These are phyloP conservation scores for Gephyroberyx darwinii DNA, from an alignment of 2,797 vertebrate genomes.

Conservation along the genomic window DNA sequence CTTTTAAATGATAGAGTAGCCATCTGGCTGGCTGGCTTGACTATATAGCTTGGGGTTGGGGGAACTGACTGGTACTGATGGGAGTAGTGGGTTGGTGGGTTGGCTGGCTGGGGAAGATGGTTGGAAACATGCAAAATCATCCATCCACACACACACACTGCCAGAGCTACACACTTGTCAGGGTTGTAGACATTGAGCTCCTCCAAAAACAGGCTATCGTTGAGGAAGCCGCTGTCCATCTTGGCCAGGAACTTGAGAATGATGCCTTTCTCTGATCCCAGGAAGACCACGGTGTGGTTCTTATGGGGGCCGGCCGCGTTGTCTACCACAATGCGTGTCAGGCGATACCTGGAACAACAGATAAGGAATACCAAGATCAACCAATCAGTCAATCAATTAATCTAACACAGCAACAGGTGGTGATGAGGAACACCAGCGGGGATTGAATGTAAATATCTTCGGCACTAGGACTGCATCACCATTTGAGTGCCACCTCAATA, in stretches of 20 bases:
- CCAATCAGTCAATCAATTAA: constrained; percentile 27
- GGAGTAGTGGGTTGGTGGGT: constrained; percentile 57
- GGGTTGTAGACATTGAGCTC: constrained; percentile 97
- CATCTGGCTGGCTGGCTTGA: constrained; percentile 74
- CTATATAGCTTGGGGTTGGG: constrained; percentile 62
- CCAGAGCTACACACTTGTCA: constrained; percentile 88
- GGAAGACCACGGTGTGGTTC: constrained; percentile 96
- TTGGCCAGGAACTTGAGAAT: constrained; percentile 96
- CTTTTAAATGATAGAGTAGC: constrained; percentile 83
- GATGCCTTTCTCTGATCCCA: constrained; percentile 97
- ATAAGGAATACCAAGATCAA: constrained; percentile 12
- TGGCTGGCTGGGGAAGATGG: constrained; percentile 56
- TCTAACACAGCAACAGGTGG: constrained; percentile 16
- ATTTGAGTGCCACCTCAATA: not conserved
- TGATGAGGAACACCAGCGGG: constrained; percentile 14
- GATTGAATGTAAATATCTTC: constrained; percentile 8
- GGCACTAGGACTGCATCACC: not conserved
- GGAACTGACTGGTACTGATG: constrained; percentile 66
- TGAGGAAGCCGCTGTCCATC: constrained; percentile 92
- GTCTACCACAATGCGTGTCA: constrained; percentile 96
- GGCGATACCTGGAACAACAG: constrained; percentile 86
- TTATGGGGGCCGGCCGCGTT: constrained; percentile 89
- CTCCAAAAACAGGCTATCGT: constrained; percentile 97
- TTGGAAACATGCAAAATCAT: constrained; percentile 68
- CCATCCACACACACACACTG: constrained; percentile 22